Evolutionary conservation across 2,113 vertebrate genomes (phyloP).

Genomic region (Boleophthalmus pectinirostris): DNA sequence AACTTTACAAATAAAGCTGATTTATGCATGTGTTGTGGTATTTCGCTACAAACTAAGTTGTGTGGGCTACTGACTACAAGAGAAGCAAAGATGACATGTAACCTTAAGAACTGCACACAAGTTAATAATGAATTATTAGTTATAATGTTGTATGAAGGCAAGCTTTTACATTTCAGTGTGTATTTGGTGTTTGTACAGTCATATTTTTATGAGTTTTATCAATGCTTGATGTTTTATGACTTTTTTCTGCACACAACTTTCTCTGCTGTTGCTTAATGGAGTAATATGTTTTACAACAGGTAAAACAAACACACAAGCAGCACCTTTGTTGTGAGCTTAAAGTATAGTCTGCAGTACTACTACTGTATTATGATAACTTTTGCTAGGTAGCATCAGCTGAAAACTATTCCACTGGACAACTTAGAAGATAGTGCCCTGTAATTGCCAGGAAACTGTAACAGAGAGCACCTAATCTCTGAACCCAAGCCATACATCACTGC

Average conservation of each 20-base stretch:
- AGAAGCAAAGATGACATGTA: not conserved
- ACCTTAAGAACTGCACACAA: not conserved
- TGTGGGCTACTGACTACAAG: not conserved
- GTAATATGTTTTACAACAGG: not conserved
- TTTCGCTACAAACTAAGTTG: not conserved
- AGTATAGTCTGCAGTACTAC: not conserved
- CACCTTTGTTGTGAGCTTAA: not conserved
- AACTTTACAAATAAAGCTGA: slow-evolving; percentile 5
- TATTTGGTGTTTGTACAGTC: too few species aligned
- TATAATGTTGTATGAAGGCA: too few species aligned
- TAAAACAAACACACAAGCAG: not conserved
- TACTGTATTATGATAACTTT: not conserved
- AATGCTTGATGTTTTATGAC: too few species aligned
- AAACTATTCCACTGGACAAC: slow-evolving; percentile 52
- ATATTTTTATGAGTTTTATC: too few species aligned
- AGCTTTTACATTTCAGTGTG: too few species aligned
- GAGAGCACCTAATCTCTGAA: slow-evolving; percentile 65
- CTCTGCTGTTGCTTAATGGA: not conserved
- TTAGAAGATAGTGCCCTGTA: slow-evolving; percentile 63
- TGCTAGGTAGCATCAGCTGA: slow-evolving; percentile 65
- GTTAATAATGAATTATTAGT: not conserved
- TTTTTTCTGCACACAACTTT: not conserved
- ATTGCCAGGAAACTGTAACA: slow-evolving; percentile 67
- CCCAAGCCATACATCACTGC: slow-evolving; percentile 69
- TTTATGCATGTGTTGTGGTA: not conserved